Evolutionary conservation across 2,797 vertebrate genomes (phyloP), one percentile per base, ranked within the genome.

Genomic region (Chiloscyllium punctatum): DNA sequence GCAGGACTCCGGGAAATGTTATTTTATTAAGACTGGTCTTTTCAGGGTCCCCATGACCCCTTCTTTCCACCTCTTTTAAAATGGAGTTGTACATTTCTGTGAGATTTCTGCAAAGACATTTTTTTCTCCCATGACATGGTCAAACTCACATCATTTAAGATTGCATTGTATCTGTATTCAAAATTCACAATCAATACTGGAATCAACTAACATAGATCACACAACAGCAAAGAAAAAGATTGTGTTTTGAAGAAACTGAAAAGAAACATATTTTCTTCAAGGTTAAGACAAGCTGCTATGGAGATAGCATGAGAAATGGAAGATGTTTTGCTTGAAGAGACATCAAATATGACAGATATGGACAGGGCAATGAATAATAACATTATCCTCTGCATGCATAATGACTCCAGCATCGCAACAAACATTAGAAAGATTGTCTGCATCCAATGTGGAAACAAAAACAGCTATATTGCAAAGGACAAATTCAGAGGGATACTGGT

Each of bases 271-370:
- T 66, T 37, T 27, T 74, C 71, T n/a, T 68, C 88, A 68, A 91
- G 57, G 30, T 68, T n/a, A 91, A 91, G 30, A 33, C 16, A 66
- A 68, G 62, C 53, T n/a, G 57, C 57, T 62, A 21, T 48, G 18
- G 57, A 91, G 33, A 21, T 68, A 91, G 57, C 57, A 91, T 21
- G 57, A 62, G 57, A 91, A 91, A 33, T 68, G 21, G 33, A 84
- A 84, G 82, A 91, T 91, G 57, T 91, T 91, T 57, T 37, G 88
- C 18, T 91, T 91, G 57, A 62, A 68, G 62, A 18, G 62, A 91
- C 82, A 18, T 91, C 57, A 91, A 91, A 66, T 91, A 68, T 91
- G 57, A 74, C 68, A 51, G 68, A 48, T 72, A 72, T 51, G 3
- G 71, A 72, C 92, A 94, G 23, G 66, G 69, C 69, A 94, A 27